Base-by-base conservation (phyloP, 2,888 invertebrate genomes). In the Fragum whitleyi region DNA sequence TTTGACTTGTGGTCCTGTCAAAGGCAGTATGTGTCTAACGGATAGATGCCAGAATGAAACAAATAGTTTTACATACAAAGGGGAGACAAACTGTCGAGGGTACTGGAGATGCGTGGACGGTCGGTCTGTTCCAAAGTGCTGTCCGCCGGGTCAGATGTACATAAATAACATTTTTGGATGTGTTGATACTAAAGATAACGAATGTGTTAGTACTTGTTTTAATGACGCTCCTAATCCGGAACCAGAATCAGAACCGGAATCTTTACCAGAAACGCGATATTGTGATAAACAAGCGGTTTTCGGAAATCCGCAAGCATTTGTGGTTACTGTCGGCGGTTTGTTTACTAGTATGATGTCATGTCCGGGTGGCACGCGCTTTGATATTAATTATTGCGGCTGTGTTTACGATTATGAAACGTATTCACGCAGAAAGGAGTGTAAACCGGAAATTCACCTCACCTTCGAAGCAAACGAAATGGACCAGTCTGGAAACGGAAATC, bases 101-200 rank as follows among this genome's bases (percentile, higher is more conserved):
- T 90, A 84, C 80, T 90, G 89, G 88, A 62, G 77, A n/a, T 91
- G 91, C 75, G 28, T 47, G 29, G 76, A 79, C 5, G 79, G 83
- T 0, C 75, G 74, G 61, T 89, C 91, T 0, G 69, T 71, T 1
- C 85, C 86, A 7, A 82, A 62, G 59, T 91, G 90, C 79, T 91
- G 91, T 68, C 83, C 86, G 0, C 39, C 68, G 16, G 87, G 88
- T 0, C 75, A 89, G 32, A 80, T 65, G 3, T 91, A 86, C 70
- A 61, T 61, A 16, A 14, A n/a, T 47, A 65, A 74, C 6, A 74
- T 23, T 9, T 29, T 61, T 1, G 88, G 86, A 21, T 91, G 91
- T 75, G 79, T 90, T 1, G 67, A 59, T 11, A 84, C 85, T 36
- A 29, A 47, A 23, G 42, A 73, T n/a, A 1, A 79, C 21, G 42